Percentiles rank a stretch among this genome's conserved stretches.
Conservation (phyloP, 1,140 invertebrate species). For the Nymphalis io region DNA sequence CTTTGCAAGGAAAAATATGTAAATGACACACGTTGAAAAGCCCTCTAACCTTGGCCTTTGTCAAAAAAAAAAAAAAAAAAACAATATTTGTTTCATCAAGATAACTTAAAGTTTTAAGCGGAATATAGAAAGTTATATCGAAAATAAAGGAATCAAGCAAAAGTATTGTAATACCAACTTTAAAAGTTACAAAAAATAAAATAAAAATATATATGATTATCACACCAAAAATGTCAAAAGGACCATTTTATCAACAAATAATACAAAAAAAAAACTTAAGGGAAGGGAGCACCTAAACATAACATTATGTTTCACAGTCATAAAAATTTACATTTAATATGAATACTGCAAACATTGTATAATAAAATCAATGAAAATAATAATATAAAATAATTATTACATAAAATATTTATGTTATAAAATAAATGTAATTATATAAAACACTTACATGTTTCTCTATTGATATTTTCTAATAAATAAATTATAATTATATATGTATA, state of each 20-base stretch:
- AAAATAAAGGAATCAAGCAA: too few relatives aligned
- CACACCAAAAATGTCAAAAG: conserved; percentile 27
- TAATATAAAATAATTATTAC: neutral
- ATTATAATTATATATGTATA: too few relatives aligned
- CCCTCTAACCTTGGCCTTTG: too few relatives aligned
- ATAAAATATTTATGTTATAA: conserved; percentile 10
- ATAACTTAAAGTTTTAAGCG: neutral
- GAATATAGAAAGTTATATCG: neutral
- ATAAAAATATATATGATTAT: conserved; percentile 9
- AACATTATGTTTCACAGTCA: conserved; percentile 21
- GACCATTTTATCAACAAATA: conserved; percentile 18
- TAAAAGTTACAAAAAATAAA: conserved; percentile 8
- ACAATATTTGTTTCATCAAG: too few relatives aligned
- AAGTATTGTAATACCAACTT: neutral
- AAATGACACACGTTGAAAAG: too few relatives aligned
- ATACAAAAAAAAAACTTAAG: conserved; percentile 6
- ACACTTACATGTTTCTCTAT: neutral
- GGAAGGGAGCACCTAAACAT: conserved; percentile 32
- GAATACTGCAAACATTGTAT: conserved; percentile 27
- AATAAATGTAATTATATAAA: neutral
- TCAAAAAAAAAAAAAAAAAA: too few relatives aligned
- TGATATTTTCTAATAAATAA: too few relatives aligned
- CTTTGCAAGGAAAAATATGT: too few relatives aligned
- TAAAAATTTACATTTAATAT: conserved; percentile 7
- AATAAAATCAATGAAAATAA: neutral